phyloP scores from a whole-genome alignment of 1,140 invertebrate genomes.

The Cydia amplana region DNA sequence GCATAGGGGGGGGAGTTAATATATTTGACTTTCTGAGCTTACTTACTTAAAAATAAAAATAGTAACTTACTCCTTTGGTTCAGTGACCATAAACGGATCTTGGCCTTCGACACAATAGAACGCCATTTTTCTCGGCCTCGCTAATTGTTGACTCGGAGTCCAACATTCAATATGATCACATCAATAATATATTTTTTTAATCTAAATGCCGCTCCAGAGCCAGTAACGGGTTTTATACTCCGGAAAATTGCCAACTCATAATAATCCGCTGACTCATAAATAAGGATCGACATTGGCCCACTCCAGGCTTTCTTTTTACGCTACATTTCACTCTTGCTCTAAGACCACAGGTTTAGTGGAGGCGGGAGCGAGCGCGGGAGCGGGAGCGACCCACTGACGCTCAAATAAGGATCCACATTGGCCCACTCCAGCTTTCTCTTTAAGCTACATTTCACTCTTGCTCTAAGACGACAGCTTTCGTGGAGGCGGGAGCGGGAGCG shows the following conservation, averaged over 20 bases:
- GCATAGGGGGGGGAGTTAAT: too few relatives aligned
- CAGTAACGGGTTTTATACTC: slow-evolving; percentile 71
- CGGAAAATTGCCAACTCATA: slow-evolving; percentile 77
- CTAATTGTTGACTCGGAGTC: too few relatives aligned
- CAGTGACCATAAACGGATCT: too few relatives aligned
- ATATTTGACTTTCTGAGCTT: too few relatives aligned
- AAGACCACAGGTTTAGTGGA: slow-evolving; percentile 29
- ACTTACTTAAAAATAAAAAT: too few relatives aligned
- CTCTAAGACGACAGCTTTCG: slow-evolving; percentile 37
- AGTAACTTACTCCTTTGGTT: too few relatives aligned
- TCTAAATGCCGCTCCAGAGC: slow-evolving; percentile 34
- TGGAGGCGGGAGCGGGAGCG: not conserved
- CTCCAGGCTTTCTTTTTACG: slow-evolving; percentile 70
- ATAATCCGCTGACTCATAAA: slow-evolving; percentile 76
- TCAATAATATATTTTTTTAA: not conserved
- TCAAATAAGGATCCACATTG: slow-evolving; percentile 75
- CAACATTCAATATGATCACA: not conserved
- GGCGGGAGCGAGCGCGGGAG: slow-evolving; percentile 27
- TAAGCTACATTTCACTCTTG: slow-evolving; percentile 68
- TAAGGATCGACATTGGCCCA: slow-evolving; percentile 73
- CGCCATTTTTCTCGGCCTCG: too few relatives aligned
- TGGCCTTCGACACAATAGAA: too few relatives aligned
- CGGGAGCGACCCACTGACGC: slow-evolving; percentile 44
- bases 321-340: slow-evolving; percentile 64
- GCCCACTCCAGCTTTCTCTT: slow-evolving; percentile 69